Evolutionary conservation across 2,113 vertebrate genomes (phyloP).

Genomic region (Bagarius yarrelli): DNA sequence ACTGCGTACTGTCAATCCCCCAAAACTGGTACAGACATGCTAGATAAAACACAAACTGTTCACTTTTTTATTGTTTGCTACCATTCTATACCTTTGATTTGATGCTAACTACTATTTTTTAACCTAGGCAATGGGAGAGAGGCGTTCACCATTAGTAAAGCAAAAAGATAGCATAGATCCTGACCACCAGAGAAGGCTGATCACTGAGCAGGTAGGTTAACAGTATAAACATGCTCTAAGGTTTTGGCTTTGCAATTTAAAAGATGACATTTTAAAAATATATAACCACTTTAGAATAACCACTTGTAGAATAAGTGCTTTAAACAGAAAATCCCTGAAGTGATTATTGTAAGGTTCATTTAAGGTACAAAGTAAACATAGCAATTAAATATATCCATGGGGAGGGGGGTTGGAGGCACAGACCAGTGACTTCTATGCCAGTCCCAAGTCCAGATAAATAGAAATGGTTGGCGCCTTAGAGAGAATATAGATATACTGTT

Average conservation of each 20-base stretch:
- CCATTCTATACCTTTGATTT: neutral
- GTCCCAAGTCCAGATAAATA: no score
- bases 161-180: constrained; percentile 51
- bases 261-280: neutral
- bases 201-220: constrained; percentile 72
- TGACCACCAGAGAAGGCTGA: constrained; percentile 67
- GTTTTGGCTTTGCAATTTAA: neutral
- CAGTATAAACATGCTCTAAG: neutral
- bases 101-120: neutral
- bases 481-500: no score
- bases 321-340: neutral
- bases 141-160: constrained; percentile 25
- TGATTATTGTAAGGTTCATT: neutral
- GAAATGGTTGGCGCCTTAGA: no score
- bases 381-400: no score
- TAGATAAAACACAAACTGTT: neutral
- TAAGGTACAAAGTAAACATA: neutral
- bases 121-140: constrained; percentile 57
- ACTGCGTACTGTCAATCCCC: constrained; percentile 38
- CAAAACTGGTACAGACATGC: constrained; percentile 53
- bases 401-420: no score
- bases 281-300: neutral
- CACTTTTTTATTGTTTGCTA: neutral
- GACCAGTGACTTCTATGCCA: no score
- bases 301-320: neutral